These are phyloP conservation scores for Perithous albicinctus DNA, from an alignment of 2,888 invertebrate species.

Conservation along the genomic window DNA sequence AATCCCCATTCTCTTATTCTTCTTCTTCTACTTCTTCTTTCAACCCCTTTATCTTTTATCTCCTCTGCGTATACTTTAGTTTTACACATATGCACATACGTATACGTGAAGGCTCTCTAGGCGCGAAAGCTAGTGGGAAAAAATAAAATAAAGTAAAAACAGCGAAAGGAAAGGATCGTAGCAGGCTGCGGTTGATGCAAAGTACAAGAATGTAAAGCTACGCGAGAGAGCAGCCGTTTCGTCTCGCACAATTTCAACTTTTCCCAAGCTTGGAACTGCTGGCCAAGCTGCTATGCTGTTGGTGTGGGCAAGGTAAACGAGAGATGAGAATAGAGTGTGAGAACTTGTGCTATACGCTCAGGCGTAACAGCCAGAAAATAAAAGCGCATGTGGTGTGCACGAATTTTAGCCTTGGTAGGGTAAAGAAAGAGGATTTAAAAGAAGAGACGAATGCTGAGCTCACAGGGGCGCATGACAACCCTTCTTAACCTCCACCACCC, in stretches of 20 bases:
- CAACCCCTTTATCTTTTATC: conserved; percentile 39
- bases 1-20: conserved; percentile 30
- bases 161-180: conserved; percentile 4
- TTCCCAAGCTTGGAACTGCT: conserved; percentile 34
- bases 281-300: conserved; percentile 9
- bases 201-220: conserved; percentile 61
- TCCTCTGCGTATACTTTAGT: conserved; percentile 5
- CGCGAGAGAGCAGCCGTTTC: conserved; percentile 27
- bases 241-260: conserved; percentile 57
- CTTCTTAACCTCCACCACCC: neutral
- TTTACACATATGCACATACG: neutral
- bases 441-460: conserved; percentile 9
- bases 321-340: conserved; percentile 55
- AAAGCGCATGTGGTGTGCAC: conserved; percentile 29
- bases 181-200: conserved; percentile 22
- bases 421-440: conserved; percentile 23
- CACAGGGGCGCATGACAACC: neutral
- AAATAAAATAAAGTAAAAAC: conserved; percentile 4
- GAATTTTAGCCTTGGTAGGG: conserved; percentile 18
- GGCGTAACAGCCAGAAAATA: neutral
- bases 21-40: conserved; percentile 50
- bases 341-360: conserved; percentile 45
- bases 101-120: neutral
- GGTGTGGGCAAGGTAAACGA: conserved; percentile 29
- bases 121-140: conserved; percentile 19